Evolutionary conservation across 1,140 invertebrate genomes (phyloP), one percentile per base, ranked within the genome.

Genomic region (Pseudomyrmex gracilis): DNA sequence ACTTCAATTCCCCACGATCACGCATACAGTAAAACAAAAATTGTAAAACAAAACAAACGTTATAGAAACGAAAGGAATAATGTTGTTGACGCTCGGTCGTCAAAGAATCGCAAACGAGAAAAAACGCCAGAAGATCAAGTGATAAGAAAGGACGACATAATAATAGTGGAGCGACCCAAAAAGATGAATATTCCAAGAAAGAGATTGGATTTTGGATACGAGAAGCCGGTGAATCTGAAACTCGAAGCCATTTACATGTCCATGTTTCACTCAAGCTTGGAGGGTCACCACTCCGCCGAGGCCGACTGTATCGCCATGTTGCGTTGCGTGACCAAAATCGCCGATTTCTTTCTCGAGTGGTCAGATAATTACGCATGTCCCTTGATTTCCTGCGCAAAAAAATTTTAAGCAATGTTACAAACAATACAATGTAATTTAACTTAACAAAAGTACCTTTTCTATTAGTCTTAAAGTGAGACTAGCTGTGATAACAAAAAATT

Each of bases 241-340:
- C 91, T 97, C 47, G 53, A 51, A 12, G 93, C 92, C 85, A 83
- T 97, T n/a, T 96, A 95, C 89, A 90, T 94, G 70, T 93, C 94
- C 58, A 88, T 95, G 12, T 93, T 95, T 17, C 92, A 93, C 9
- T 92, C 90, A 53, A 84, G 92, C 20, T 88, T 94, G 1, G 34
- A 82, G 1, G 90, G 94, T 73, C 90, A 93, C 4, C 96, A 97
- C 91, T 91, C 91, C 49, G 96, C 96, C 22, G 96, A 97, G 90
- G 93, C 91, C 73, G 96, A 97, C 91, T 96, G 95, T 17, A 83
- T 94, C 10, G 94, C 95, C 90, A 91, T 96, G 5, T 92, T 96
- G 20, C 91, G 95, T 58, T 95, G 96, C 86, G 95, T 95, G 2
- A 91, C 93, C 60, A 92, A 93, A 5, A 93, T 95, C 24, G 94